Base-by-base conservation (phyloP, 1,140 invertebrate genomes). In the Drosophila truncata region DNA sequence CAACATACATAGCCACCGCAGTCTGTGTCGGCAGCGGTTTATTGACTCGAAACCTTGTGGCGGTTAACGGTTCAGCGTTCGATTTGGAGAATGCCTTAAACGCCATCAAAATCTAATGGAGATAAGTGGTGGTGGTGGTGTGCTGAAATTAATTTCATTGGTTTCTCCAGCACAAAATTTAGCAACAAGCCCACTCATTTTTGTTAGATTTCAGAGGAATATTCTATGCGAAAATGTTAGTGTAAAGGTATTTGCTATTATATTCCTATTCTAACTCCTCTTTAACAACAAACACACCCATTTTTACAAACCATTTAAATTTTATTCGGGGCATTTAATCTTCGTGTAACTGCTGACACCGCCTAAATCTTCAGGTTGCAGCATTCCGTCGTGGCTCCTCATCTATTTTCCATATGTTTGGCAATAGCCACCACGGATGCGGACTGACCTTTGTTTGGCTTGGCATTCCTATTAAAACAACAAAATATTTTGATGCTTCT, bases 401-500 rank as follows among this genome's bases (percentile, higher is more conserved):
- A 50, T 72, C 14, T 72, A 60, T 71, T 72, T 71, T 72, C 52
- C 66, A 72, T 72, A 50, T 72, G 69, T 72, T 72, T 70, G 69
- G 69, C 69, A 72, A 70, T 54, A 57, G 18, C 65, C 35, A 13
- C 46, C 35, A 11, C 37, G 35, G 61, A 54, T 67, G 39, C 37
- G 13, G 67, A 54, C 35, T 73, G 67, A 73, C 70, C 70, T 62
- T 74, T 74, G 57, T 62, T 63, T 74, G 62, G 47, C 46, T 62
- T 62, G 70, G 47, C 39, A 74, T 74, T 74, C 66, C 52, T 72
- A 50, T 72, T 71, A 27, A 60, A 50, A 72, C 69, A 72, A 33
- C n/a, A n/a, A 49, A 73, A 73, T 73, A 49, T 60, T 73, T 72
- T 72, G 66, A 72, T 72, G 69, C 27, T 35, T 41, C 27, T 35